Evolutionary conservation across 2,113 vertebrate genomes (phyloP), one percentile per base, ranked within the genome.

Genomic region (Apodemus speciosus): DNA sequence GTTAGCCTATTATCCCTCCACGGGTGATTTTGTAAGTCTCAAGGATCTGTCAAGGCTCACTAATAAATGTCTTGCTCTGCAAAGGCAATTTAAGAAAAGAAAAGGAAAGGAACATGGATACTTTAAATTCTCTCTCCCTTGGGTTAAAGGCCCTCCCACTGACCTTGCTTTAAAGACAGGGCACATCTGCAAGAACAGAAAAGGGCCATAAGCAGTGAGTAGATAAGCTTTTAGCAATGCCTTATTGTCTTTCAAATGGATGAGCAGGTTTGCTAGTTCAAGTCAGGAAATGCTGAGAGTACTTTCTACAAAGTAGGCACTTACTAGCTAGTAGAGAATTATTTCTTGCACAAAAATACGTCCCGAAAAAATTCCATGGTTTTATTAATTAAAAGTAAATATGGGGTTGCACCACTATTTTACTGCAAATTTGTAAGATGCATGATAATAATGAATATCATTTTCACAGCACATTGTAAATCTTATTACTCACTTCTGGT

Each of bases 321-420:
- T 86, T 86, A 68, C 79, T 79, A 40, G 66, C 75, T 81, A 88
- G 49, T 75, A 58, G 60, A 90, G 89, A 94, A 80, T 88, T 86
- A 86, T 84, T 96, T 91, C 15, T 13, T 89, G 91, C 25, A 75
- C 75, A 71, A 92, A 92, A 95, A 95, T 81, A 92, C 8, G 79
- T 71, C 43, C 84, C 14, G 8, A 49, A 23, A 35, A 87, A 92
- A 94, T 51, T 73, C 18, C 51, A 87, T 85, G 27, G 62, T 85
- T 95, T 95, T 49, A 53, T 92, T 96, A 96, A 97, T 96, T 91
- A 95, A 97, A 97, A 94, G 72, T 76, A 94, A 97, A 93, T 93
- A 89, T 64, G 51, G 94, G 38, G 88, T 97, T 92, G 93, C 9
- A 88, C 30, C 9, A 88, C 30, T 90, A 85, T 21, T 75, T n/a